Percentiles rank a stretch among this genome's conserved stretches.
phyloP scores from a whole-genome alignment of 2,113 vertebrate genomes.

The Crotophaga sulcirostris region DNA sequence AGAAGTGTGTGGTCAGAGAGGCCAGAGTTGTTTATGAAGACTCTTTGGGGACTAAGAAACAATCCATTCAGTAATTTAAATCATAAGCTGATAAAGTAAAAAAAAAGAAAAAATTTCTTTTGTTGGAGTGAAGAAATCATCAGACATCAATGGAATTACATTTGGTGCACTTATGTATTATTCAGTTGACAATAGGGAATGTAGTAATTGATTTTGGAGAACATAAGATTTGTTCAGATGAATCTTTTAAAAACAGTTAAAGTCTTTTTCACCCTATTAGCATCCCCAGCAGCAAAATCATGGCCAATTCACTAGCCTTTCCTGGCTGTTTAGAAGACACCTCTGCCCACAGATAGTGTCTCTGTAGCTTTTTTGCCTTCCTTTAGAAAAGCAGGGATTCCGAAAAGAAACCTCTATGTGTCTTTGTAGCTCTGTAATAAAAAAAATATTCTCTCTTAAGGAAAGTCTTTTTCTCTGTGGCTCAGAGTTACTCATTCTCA shows the following conservation, averaged over 20 bases:
- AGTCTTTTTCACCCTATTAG: not conserved
- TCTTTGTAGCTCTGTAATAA: not conserved
- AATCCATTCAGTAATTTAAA: slow-evolving; percentile 24
- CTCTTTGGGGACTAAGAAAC: not conserved
- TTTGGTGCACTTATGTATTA: slow-evolving; percentile 12
- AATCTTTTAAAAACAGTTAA: not conserved
- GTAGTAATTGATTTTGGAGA: slow-evolving; percentile 18
- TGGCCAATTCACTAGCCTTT: not conserved
- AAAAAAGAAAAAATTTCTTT: slow-evolving; percentile 31
- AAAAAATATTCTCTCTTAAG: not conserved
- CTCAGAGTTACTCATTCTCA: not conserved
- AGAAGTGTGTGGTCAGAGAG: not conserved
- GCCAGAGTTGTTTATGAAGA: not conserved
- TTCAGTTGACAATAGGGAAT: slow-evolving; percentile 9
- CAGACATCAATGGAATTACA: slow-evolving; percentile 7
- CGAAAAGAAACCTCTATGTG: not conserved
- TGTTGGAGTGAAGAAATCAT: slow-evolving; percentile 11
- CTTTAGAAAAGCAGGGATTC: not conserved
- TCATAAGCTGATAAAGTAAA: slow-evolving; percentile 6
- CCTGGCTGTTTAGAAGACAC: not conserved
- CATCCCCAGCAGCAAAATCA: not conserved
- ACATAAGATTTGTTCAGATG: slow-evolving; percentile 12
- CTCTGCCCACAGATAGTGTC: not conserved
- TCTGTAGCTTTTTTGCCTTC: not conserved
- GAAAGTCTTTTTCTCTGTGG: not conserved